Evolutionary conservation across 2,797 vertebrate species (phyloP), one percentile per base, ranked within the genome.

Genomic region (Xiphophorus birchmanni): DNA sequence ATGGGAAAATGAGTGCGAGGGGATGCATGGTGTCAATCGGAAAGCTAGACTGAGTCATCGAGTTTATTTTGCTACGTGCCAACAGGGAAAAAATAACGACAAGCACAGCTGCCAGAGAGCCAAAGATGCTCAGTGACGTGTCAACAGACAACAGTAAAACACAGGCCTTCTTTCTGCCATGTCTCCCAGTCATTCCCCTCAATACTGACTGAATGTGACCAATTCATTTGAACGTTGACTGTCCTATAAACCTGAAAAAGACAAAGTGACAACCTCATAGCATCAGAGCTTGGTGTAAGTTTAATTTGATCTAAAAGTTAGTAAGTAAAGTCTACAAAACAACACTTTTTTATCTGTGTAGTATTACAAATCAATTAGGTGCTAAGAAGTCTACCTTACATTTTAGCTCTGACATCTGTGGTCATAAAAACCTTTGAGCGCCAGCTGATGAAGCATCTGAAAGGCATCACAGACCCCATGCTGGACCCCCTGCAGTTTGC

Each of bases 61-160:
- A 84, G 84, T 90, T 88, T 85, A 87, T 87, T 83, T 75, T 79
- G 81, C 77, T 84, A 78, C 69, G 78, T 82, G 81, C 86, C 87
- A 88, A 88, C 80, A 91, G 90, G 80, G 78, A 80, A 80, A 78
- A 77, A 80, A 63, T 81, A 73, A 87, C 75, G 80, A 78, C 74
- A 81, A 84, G 77, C 18, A 71, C 86, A 86, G 86, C 90, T 86
- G 85, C 87, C 80, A 79, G 65, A 78, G 84, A 92, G 88, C 88
- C 73, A 12, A 82, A 90, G 84, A 79, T 89, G 90, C 87, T 77
- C 50, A 40, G 71, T 88, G 82, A 80, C 87, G 86, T 88, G 88
- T 89, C 89, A 90, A 87, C 88, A 92, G 80, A 87, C 87, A 82
- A 75, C 44, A 50, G 73, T 88, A 85, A 89, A 84, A 89, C 80